phyloP scores from a whole-genome alignment of 2,797 vertebrate species.

The Crocidura indochinensis region DNA sequence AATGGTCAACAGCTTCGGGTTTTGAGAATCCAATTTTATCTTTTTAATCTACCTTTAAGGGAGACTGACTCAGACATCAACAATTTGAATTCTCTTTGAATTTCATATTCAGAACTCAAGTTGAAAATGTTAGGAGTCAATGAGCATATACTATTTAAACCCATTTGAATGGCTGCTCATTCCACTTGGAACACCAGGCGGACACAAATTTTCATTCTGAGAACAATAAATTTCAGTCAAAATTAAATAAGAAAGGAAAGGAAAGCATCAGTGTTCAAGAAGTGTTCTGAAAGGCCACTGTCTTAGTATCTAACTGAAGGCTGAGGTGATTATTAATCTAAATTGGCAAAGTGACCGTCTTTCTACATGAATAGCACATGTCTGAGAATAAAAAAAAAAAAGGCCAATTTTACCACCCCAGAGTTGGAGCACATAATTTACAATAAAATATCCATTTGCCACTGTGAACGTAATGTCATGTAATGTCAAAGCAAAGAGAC shows the following conservation, averaged over 20 bases:
- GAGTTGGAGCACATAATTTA: too few relatives aligned
- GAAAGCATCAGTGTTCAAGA: background rate
- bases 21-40: constrained; percentile 38
- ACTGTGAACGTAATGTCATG: background rate
- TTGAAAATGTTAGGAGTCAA: constrained; percentile 61
- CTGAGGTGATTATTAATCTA: background rate
- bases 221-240: constrained; percentile 50
- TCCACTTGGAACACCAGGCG: constrained; percentile 42
- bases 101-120: constrained; percentile 38
- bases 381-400: too few relatives aligned
- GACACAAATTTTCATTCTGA: constrained; percentile 43
- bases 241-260: constrained; percentile 36
- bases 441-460: too few relatives aligned
- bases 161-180: constrained; percentile 51
- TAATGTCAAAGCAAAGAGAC: constrained; percentile 40
- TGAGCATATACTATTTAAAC: background rate
- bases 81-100: constrained; percentile 2
- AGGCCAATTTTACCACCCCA: too few relatives aligned
- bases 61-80: constrained; percentile 43
- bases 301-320: background rate
- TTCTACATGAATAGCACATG: background rate
- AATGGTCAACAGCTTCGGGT: background rate
- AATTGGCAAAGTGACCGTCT: background rate
- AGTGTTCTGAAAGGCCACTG: background rate
- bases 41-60: constrained; percentile 50